Base-by-base conservation (phyloP, 2,113 vertebrate genomes). In the Numida meleagris region DNA sequence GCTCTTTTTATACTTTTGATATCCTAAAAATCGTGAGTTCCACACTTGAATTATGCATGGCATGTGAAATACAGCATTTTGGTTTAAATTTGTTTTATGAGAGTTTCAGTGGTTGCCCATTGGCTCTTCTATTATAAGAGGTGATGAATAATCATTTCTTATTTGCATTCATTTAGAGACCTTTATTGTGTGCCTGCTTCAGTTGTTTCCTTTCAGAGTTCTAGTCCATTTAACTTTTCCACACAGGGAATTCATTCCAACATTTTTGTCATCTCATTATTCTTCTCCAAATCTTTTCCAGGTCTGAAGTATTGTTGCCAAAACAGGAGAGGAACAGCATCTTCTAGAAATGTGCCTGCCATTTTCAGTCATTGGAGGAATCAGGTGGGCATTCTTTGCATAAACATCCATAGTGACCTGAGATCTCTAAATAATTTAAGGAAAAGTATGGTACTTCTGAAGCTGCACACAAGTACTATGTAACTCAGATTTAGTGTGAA, bases 101-200 rank as follows among this genome's bases (percentile, higher is more conserved):
- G 63, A 77, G 53, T 94, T 87, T 85, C 87, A 85, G n/a, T 59
- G n/a, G 78, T 48, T 93, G 67, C 63, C 89, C 72, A 89, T 55
- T 96, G 93, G 55, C 71, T 89, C 45, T 70, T 82, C 75, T 80
- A 50, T 88, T 93, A 73, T 0, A 8, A 93, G 58, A 88, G 31
- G 36, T 80, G 68, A 95, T 94, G 96, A 94, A 93, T 93, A 94
- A 94, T 96, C 63, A 93, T 45, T 82, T 63, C 29, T 66, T 62
- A 95, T 95, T 95, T 94, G 67, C 85, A 93, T 93, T 66, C n/a
- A 93, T 87, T 93, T 75, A 42, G 27, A 88, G 75, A 82, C n/a
- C 36, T 88, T 70, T 45, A 73, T 42, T 82, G 46, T 91, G 43
- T 1, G 0, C 16, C 89, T 89, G 59, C 82, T 88, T 88, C 85